Base-by-base conservation (phyloP, 2,888 invertebrate genomes). In the Quadriops clusia region DNA sequence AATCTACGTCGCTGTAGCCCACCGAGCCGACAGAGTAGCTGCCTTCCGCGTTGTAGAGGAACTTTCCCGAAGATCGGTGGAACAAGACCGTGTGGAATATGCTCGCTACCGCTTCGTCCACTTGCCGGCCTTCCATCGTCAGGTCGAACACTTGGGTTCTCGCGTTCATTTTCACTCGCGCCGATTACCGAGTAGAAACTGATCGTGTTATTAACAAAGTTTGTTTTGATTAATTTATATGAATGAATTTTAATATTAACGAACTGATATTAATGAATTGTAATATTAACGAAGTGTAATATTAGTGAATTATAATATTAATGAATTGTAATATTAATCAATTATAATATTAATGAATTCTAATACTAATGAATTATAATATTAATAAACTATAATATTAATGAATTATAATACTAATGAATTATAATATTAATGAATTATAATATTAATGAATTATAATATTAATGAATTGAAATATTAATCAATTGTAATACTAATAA, bases 11-110 rank as follows among this genome's bases (percentile, higher is more conserved):
- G 45, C 86, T 82, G 54, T 91, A 87, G 41, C 95, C 94, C 31
- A 98, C 76, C 2, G 93, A 89, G 28, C 95, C 94, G 46, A 97
- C 85, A 12, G 91, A 87, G 63, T 95, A 98, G 61, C 83, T 87
- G 49, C 84, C 86, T 62, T 94, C 93, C 55, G 81, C 81, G 60
- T 82, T 86, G 65, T 93, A 97, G 34, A 82, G 77, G 65, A 94
- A 95, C 71, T 91, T 91, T 37, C 91, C 91, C 46, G 84, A 72
- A 36, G 85, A 81, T 38, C 91, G 76, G 61, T 91, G 87, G 58
- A 91, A 89, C 29, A 91, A 69, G 28, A 91, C 82, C 26, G 89
- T 89, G 64, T 91, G 90, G 63, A 91, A 90, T 50, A 91, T 78
- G 59, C 85, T 82, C 27, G 86, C 80, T 25, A 90, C 82, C 23